Evolutionary conservation across 2,888 invertebrate genomes (phyloP), one percentile per base, ranked within the genome.

Genomic region (Ceramica pisi): DNA sequence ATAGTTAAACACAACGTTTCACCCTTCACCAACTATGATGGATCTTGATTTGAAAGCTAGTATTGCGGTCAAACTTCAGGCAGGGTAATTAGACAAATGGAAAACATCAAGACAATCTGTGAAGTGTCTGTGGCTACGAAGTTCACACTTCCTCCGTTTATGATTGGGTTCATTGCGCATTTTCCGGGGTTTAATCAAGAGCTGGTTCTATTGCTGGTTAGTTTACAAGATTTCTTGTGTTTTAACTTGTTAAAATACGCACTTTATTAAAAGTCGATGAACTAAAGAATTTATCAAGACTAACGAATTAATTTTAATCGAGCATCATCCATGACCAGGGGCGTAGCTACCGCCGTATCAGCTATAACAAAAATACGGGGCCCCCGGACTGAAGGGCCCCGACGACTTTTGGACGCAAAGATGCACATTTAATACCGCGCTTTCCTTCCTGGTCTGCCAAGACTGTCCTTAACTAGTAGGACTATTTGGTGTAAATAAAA

Each of bases 11-110:
- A 67, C 61, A 72, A 67, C 38, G 31, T 50, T 75, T 67, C 55
- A 56, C 51, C 50, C 61, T 66, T 60, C 26, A 57, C 56, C 46
- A 50, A 72, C 65, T 75, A 69, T 78, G 80, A 83, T 51, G 65
- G 70, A 65, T 82, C 70, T 71, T 71, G 62, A 70, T 83, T 79
- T 69, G 61, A 72, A 75, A 81, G 67, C 74, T 71, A 26, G 55
- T 64, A 68, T 74, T 79, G 67, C 65, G 79, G 83, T 79, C 66
- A 71, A 67, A 79, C 67, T 82, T 72, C 57, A 69, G 50, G 41
- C 51, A 55, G 50, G 74, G 74, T 85, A 86, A 86, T 86, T 86
- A 80, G 85, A 78, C 80, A 83, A 86, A 87, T 80, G 81, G 83
- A 65, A 77, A 71, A 71, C 72, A 67, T 82, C 68, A 71, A 66